Conservation (phyloP, 2,888 invertebrate genomes). For the Himalopsyche anomala region DNA sequence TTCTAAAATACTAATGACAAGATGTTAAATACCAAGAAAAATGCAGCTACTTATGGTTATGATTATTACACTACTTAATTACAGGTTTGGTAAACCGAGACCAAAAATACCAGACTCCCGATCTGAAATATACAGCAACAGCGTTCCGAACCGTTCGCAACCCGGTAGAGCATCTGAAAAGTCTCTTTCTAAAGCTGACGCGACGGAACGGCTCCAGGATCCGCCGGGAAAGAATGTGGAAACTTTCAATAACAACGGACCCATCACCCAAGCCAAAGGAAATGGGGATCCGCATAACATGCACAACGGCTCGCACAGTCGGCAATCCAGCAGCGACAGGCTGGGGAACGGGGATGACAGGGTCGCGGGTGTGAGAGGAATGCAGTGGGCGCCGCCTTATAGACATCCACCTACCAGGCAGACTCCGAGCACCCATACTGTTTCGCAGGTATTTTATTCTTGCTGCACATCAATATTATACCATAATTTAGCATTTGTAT, state of each 20-base stretch:
- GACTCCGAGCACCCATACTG: slow-evolving; percentile 64
- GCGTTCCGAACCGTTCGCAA: slow-evolving; percentile 72
- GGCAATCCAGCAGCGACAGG: slow-evolving; percentile 62
- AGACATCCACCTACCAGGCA: slow-evolving; percentile 71
- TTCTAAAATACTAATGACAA: no score
- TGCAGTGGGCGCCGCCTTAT: slow-evolving; percentile 70
- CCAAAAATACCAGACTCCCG: slow-evolving; percentile 71
- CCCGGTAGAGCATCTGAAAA: slow-evolving; percentile 76
- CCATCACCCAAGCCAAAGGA: slow-evolving; percentile 43
- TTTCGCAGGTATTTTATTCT: slow-evolving; percentile 61
- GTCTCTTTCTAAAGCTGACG: slow-evolving; percentile 73
- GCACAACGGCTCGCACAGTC: slow-evolving; percentile 62
- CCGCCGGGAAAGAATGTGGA: slow-evolving; percentile 68
- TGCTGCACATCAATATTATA: neutral
- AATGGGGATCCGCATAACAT: slow-evolving; percentile 41
- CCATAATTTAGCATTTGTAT: no score
- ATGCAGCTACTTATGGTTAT: neutral
- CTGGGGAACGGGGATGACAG: slow-evolving; percentile 59
- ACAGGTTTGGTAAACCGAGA: slow-evolving; percentile 77
- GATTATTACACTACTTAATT: slow-evolving; percentile 56
- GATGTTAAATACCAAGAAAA: no score
- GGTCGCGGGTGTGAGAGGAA: slow-evolving; percentile 61
- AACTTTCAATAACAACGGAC: slow-evolving; percentile 49
- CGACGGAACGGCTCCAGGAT: slow-evolving; percentile 72
- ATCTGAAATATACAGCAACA: slow-evolving; percentile 71